Conservation (phyloP, 2,797 vertebrate species). For the Florisuga fusca region DNA sequence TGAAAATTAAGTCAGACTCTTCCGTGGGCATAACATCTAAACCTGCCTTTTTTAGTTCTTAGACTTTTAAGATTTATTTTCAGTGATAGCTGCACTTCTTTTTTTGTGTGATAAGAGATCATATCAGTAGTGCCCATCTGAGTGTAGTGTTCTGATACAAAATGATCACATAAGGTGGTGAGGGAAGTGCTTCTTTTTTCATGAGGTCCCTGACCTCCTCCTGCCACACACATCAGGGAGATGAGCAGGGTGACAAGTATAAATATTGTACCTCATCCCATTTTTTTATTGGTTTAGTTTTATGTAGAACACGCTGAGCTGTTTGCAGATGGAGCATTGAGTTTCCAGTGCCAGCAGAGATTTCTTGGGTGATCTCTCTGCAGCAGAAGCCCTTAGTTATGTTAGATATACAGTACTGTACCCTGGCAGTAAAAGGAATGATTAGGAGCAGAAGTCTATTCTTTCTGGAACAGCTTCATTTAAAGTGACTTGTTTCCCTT, state of each 20-base stretch:
- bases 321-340: background rate
- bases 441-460: conserved; percentile 14
- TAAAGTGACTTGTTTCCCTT: conserved; percentile 19
- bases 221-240: fast-evolving
- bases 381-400: background rate
- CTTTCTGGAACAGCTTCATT: background rate
- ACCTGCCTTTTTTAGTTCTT: background rate
- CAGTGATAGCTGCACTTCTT: background rate
- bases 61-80: background rate
- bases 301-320: background rate
- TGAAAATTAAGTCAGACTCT: background rate
- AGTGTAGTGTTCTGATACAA: background rate
- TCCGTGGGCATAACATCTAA: background rate
- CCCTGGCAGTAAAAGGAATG: background rate
- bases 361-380: background rate
- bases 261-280: background rate
- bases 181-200: background rate
- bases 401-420: background rate
- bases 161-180: background rate
- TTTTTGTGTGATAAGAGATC: fast-evolving
- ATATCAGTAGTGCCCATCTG: fast-evolving
- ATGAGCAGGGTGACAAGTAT: background rate
- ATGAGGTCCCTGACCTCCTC: background rate
- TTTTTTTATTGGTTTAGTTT: background rate
- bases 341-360: background rate